Conservation (phyloP, 1,140 invertebrate species). For the Leptopilina clavipes region DNA sequence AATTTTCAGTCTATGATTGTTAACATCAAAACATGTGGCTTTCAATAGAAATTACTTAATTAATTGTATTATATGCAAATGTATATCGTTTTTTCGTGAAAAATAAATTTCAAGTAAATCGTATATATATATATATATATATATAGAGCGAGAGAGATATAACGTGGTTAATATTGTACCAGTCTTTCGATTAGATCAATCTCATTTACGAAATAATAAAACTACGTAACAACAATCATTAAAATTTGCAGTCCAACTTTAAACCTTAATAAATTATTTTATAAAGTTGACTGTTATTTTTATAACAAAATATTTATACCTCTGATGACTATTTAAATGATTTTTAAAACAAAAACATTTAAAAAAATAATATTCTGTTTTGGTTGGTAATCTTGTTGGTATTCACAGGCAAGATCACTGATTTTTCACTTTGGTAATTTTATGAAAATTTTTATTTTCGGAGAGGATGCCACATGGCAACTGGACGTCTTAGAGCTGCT, state of each 20-base stretch:
- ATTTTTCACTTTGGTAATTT: not conserved
- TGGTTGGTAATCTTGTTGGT: not conserved
- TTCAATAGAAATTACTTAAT: not conserved
- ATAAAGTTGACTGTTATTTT: not conserved
- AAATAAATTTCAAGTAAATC: not conserved
- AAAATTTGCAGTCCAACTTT: not conserved
- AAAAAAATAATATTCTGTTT: not conserved
- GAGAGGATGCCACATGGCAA: conserved; percentile 91
- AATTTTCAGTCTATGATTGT: conserved; percentile 11
- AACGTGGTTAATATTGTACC: not conserved
- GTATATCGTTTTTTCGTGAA: not conserved
- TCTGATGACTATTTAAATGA: not conserved
- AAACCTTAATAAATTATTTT: not conserved
- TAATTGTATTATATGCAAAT: not conserved
- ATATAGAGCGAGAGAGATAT: not conserved
- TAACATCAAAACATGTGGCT: not conserved
- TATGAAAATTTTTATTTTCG: conserved; percentile 73
- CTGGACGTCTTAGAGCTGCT: conserved; percentile 84
- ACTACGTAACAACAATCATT: not conserved
- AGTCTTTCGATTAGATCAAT: not conserved
- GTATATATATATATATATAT: not conserved
- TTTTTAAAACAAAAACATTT: not conserved
- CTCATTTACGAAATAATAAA: not conserved
- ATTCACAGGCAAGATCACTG: not conserved
- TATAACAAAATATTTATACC: not conserved